Evolutionary conservation across 2,888 invertebrate genomes (phyloP), one percentile per base, ranked within the genome.

Genomic region (Synergus umbraculus): DNA sequence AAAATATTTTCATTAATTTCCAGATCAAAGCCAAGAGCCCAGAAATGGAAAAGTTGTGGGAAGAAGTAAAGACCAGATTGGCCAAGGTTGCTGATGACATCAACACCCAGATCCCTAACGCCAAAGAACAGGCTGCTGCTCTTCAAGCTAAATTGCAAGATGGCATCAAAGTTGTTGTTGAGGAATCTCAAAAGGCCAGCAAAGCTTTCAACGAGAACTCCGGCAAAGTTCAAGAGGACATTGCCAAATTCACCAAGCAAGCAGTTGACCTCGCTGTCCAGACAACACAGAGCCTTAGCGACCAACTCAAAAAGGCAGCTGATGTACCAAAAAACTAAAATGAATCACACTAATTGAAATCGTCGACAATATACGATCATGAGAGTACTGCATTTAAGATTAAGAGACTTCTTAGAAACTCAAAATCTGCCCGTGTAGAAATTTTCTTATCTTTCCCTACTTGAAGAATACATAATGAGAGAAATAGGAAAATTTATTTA

Each of bases 1-100:
- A 54, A 63, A 22, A 12, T 37, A 37, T 37, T 37, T 37, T 37
- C n/a, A n/a, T n/a, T 81, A 15, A 44, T 41, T 82, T 81, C 46
- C 76, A 91, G 92, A 86, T 92, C 44, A 91, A 91, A 81, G 83
- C 85, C 43, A 90, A 91, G 82, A 89, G 86, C 37, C 91, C 92
- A n/a, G 91, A 90, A 60, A 76, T 92, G 64, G 88, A 91, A 80
- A 84, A 84, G 15, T 49, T 89, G 1, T 92, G 89, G 91, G 79
- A 79, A 7, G 87, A 86, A 58, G 79, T 90, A 8, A 90, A 90
- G 73, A 78, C 22, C 13, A 90, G 87, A 49, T 77, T 92, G 58
- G 87, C 22, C 79, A 88, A 90, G 76, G 87, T 86, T 12, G 85
- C 88, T 54, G 87, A 90, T 0, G 90, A 90, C 44, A 85, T 91